Base-by-base conservation (phyloP, 2,113 vertebrate genomes). In the Furnarius figulus region DNA sequence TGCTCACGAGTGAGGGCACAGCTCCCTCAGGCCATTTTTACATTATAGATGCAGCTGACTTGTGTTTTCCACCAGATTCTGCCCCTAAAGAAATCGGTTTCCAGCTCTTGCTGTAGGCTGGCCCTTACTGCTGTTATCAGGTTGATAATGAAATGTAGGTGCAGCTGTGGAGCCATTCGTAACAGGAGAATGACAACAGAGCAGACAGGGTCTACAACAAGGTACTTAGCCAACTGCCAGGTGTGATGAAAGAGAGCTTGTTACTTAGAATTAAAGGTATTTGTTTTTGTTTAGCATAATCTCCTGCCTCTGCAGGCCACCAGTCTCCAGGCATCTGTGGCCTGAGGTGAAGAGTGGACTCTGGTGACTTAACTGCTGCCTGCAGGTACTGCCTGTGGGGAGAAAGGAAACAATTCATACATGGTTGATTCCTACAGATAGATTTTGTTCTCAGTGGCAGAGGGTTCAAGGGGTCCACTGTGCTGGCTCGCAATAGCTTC, bases 331-430 rank as follows among this genome's bases (percentile, higher is more conserved):
- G 49, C 37, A 59, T 25, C 46, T 53, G 33, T 66, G 78, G 89
- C 59, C n/a, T 18, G 37, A 74, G 42, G 25, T 3, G 22, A 49
- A 42, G 63, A 61, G 44, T 0, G 0, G 31, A 56, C 31, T 37
- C 47, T 35, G 52, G 30, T 72, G 49, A 58, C 62, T 74, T 61
- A 9, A 9, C 7, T 63, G 53, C 65, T 78, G 65, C 59, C 72
- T 66, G 50, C 63, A 70, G 72, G 46, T 84, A 8, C 46, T 19
- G 3, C 50, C 61, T 46, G 30, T 33, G 22, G 33, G 31, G 46
- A 59, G n/a, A 46, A 81, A 59, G 42, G 46, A 44, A 68, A 77
- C 62, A 68, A 49, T 66, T 91, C 33, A 11, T 53, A 20, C 10
- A 1, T 33, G 33, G 9, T 66, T 3, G 5, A 30, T 20, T 82